phyloP scores from a whole-genome alignment of 2,113 vertebrate species.

The Uropsilus gracilis region DNA sequence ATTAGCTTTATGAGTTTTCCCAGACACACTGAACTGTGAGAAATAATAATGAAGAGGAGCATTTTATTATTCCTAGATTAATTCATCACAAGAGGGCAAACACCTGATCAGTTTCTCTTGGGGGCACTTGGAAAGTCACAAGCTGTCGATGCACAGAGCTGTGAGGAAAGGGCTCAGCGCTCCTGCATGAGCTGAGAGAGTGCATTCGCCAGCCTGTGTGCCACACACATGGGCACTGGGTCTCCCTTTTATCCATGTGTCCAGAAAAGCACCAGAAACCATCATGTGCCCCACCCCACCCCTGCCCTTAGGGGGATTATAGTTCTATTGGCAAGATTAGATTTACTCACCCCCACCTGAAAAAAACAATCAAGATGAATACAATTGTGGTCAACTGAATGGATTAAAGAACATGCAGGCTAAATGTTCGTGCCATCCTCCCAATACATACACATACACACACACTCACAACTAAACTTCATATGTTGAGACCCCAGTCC shows the following conservation, averaged over 20 bases:
- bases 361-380: not conserved
- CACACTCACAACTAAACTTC: not conserved
- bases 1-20: slow-evolving; percentile 13
- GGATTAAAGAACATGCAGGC: not conserved
- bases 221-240: not conserved
- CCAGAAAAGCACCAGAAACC: not conserved
- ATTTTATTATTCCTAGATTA: not conserved
- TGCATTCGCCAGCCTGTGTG: fast-evolving
- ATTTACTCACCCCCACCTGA: not conserved
- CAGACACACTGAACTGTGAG: not conserved
- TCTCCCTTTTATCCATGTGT: not conserved
- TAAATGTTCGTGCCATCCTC: not conserved
- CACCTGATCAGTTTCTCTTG: not conserved
- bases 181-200: no score
- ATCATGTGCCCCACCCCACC: not conserved
- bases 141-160: not conserved
- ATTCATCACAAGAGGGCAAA: slow-evolving; percentile 4
- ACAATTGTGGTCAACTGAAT: not conserved
- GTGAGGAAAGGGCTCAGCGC: not conserved
- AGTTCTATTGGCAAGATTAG: not conserved
- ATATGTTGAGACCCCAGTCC: not conserved
- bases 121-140: not conserved
- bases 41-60: slow-evolving; percentile 42
- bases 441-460: no score
- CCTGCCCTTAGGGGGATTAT: not conserved